phyloP scores from a whole-genome alignment of 2,113 vertebrate species.

The Salvelinus namaycush region DNA sequence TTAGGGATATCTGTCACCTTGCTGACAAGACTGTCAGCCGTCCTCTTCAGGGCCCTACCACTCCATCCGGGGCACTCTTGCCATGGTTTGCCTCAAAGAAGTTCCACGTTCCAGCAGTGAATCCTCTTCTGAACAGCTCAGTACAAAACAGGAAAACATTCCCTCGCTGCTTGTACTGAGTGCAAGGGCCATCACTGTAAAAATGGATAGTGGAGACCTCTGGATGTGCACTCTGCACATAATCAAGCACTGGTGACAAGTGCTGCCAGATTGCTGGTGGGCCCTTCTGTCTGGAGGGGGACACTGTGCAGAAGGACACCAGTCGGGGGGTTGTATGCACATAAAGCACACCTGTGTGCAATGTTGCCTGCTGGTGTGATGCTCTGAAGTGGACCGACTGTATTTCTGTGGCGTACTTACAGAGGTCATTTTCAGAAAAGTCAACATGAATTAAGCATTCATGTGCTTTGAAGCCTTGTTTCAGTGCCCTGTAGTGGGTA shows the following conservation, averaged over 20 bases:
- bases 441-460: conserved; percentile 23
- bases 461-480: conserved; percentile 22
- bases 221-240: neutral
- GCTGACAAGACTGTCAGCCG: neutral
- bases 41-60: neutral
- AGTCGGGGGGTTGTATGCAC: neutral
- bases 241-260: neutral
- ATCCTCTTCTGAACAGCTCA: conserved; percentile 3
- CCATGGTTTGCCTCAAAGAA: neutral
- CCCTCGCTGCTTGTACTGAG: conserved; percentile 15
- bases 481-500: conserved; percentile 16
- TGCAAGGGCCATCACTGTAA: conserved; percentile 4
- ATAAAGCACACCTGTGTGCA: conserved; percentile 10
- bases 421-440: conserved; percentile 19
- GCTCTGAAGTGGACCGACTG: conserved; percentile 6
- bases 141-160: conserved; percentile 2
- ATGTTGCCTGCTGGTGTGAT: conserved; percentile 11
- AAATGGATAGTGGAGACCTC: neutral
- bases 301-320: neutral
- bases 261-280: no score
- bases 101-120: neutral
- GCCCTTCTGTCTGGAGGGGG: no score
- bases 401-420: conserved; percentile 17
- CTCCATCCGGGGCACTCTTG: neutral
- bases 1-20: neutral